Conservation (phyloP, 2,888 invertebrate genomes). For the Ametastegia equiseti region DNA sequence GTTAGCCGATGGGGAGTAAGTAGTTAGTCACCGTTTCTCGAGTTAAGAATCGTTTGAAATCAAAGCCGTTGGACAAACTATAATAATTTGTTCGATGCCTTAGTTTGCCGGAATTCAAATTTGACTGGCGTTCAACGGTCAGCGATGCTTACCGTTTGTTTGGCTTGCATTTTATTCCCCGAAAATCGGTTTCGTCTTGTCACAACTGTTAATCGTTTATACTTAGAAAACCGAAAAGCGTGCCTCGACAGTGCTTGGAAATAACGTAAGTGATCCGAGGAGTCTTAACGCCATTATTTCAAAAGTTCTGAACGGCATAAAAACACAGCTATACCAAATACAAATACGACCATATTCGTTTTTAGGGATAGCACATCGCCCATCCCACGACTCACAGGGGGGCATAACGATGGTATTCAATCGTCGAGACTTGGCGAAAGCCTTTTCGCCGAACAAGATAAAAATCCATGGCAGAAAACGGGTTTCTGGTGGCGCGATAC, state of each 20-base stretch:
- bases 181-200: background rate
- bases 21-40: background rate
- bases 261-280: background rate
- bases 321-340: background rate
- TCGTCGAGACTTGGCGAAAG: slow-evolving; percentile 66
- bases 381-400: background rate
- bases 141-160: slow-evolving; percentile 42
- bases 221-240: background rate
- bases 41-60: background rate
- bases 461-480: slow-evolving; percentile 60
- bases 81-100: background rate
- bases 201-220: background rate
- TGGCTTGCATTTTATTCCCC: slow-evolving; percentile 4
- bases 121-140: slow-evolving; percentile 29
- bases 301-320: background rate
- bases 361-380: background rate
- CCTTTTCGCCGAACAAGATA: slow-evolving; percentile 67
- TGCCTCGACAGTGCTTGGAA: background rate
- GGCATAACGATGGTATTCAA: slow-evolving; percentile 73
- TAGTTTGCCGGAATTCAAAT: slow-evolving; percentile 10
- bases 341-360: background rate
- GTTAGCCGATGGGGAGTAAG: background rate
- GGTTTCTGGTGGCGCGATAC: slow-evolving; percentile 49
- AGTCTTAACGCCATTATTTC: background rate
- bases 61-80: background rate